Conservation (phyloP, 1,140 invertebrate species). For the Aphis craccivora region DNA sequence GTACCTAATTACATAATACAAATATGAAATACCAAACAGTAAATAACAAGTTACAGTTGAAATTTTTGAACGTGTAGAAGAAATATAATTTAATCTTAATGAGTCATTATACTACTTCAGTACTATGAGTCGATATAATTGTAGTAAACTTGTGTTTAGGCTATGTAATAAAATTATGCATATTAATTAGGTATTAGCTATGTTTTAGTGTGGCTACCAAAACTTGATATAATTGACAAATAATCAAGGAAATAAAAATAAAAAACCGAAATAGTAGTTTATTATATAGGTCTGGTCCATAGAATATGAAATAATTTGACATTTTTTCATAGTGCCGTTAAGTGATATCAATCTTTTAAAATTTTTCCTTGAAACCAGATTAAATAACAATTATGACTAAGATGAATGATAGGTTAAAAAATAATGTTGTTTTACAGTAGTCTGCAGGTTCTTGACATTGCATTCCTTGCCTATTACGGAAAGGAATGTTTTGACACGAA, state of each 20-base stretch:
- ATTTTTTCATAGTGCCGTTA: neutral
- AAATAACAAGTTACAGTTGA: neutral
- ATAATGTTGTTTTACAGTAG: slow-evolving; percentile 19
- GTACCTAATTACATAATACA: neutral
- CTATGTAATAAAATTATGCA: neutral
- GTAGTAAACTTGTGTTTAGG: neutral
- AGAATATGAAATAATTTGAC: neutral
- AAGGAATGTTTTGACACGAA: slow-evolving; percentile 53
- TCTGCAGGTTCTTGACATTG: slow-evolving; percentile 23
- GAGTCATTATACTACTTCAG: neutral
- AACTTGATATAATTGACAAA: neutral
- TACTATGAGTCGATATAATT: neutral
- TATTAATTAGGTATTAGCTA: neutral
- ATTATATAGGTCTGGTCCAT: neutral
- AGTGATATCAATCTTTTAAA: neutral
- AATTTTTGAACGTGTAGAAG: neutral
- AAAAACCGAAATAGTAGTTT: neutral
- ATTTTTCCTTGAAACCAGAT: neutral
- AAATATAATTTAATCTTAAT: slow-evolving; percentile 5
- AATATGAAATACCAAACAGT: neutral
- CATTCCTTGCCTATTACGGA: slow-evolving; percentile 54
- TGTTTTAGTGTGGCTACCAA: neutral
- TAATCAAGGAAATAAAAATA: neutral
- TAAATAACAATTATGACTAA: slow-evolving; percentile 6
- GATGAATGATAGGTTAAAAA: slow-evolving; percentile 25